Base-by-base conservation (phyloP, 2,888 invertebrate genomes). In the Ceramica pisi region DNA sequence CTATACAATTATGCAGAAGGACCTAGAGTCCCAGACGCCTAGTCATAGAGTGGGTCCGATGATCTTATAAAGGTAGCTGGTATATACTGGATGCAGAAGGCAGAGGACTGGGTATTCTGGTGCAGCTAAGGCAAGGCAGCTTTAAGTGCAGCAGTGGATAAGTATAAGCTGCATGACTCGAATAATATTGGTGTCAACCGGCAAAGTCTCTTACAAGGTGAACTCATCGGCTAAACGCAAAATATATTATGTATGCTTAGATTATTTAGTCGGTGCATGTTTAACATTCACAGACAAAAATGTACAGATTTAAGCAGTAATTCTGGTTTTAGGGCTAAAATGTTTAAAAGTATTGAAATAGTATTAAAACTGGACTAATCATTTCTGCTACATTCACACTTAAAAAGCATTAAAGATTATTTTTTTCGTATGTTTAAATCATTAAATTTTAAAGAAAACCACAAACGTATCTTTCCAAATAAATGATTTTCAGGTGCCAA, bases 221-320 rank as follows among this genome's bases (percentile, higher is more conserved):
- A 35, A 70, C n/a, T 10, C 10, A 26, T 69, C 1, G 46, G 38
- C n/a, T 23, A 12, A 16, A 23, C 23, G 23, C 23, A 12, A 71
- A 50, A 69, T 41, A 41, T 41, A 41, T 41, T 68, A 31, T 46
- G 44, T 23, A 70, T 68, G 35, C 69, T 70, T 26, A 71, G 38
- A 69, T 70, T 21, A 46, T 26, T 56, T 19, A 46, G 23, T 56
- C 10, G 1, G 57, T 50, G 10, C 16, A 46, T 21, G 21, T 8
- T 57, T 19, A 71, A 72, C 59, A 59, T 59, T 70, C 72, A 59
- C 59, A 41, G 21, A 50, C 71, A 57, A 70, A 51, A 35, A 51
- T 44, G 6, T 72, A 21, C 12, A 56, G 38, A 53, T 68, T 68
- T 19, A 53, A 44, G 41, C 10, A 31, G 16, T 64, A 16, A 21